Evolutionary conservation across 1,140 invertebrate genomes (phyloP), one percentile per base, ranked within the genome.

Genomic region (Nephila pilipes): DNA sequence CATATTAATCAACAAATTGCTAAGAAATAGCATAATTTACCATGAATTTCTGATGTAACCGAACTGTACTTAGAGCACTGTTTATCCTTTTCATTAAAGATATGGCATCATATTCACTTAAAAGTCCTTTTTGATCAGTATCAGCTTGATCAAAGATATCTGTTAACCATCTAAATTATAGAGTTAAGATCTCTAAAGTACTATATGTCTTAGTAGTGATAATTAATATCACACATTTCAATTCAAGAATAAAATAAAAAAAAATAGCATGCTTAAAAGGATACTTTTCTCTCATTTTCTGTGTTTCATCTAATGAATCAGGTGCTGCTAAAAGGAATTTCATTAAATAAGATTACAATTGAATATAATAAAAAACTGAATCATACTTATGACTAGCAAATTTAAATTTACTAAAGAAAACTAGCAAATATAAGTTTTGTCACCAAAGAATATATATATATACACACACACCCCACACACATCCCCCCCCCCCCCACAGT

Each of bases 1-100:
- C 38, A 46, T n/a, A 46, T 46, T 8, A 46, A 46, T 46, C 46
- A 46, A 46, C 12, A 46, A 46, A 46, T 46, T 10, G 12, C 4
- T 46, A 46, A 46, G 46, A 46, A 46, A 46, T 6, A 46, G 12
- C 46, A 46, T 10, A 4, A 94, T 94, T 88, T 94, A 96, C 96
- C 95, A 96, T 96, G 10, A 97, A 95, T 94, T 96, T 96, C 93
- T 96, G 96, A 87, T 95, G 96, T 36, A 97, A 95, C 90, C 96
- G 94, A 22, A 95, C 94, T 36, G 95, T 95, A 58, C 95, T 95
- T 25, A 97, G 95, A 87, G 96, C 95, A 81, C 94, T 95, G 94
- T 96, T 97, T 25, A 97, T 95, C 88, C 95, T 95, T 65, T 96
- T 95, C 94, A 97, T 96, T 32, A 97, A 94, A 54, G 95, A 95